Base-by-base conservation (phyloP, 2,888 invertebrate species). In the Atherix ibis region DNA sequence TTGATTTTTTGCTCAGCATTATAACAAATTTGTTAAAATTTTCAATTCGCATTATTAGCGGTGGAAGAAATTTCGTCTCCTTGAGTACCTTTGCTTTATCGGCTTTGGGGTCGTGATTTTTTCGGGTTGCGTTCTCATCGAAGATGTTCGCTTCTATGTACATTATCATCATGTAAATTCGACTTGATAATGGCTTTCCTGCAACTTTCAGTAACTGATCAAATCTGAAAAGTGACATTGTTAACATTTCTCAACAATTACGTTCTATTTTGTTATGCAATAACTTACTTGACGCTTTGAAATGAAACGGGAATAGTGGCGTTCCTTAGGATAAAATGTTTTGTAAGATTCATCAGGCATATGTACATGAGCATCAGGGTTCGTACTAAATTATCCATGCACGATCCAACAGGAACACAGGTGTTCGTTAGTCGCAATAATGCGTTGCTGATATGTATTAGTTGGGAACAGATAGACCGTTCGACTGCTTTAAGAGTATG, bases 51-150 rank as follows among this genome's bases (percentile, higher is more conserved):
- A 66, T 65, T 16, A 76, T 63, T 1, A 73, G 62, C 46, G 67
- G 68, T 3, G 76, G 76, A 47, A 76, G 70, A 17, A 65, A 53
- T 44, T 67, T 66, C 0, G 72, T 71, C 52, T 75, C 70, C 24
- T 64, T 63, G 19, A 73, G 49, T 15, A 73, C 64, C 54, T 67
- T 70, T 6, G 62, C 67, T 32, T 62, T 57, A 37, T 62, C 62
- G 0, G 56, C 54, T 26, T 54, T 48, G 1, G 57, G 53, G 41
- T 66, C 63, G n/a, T 48, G 43, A 31, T 53, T 62, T 10, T 53
- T 56, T 32, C 45, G 52, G 3, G 40, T 40, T 31, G 44, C 41
- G 1, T 39, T 45, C 19, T 48, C 47, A 18, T 53, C 50, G 10
- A 55, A 46, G 22, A 56, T 61, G 42, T 55, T 60, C 43, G 68